These are phyloP conservation scores for Enteromius anoplus DNA, from an alignment of 2,797 vertebrate genomes.

Conservation along the genomic window DNA sequence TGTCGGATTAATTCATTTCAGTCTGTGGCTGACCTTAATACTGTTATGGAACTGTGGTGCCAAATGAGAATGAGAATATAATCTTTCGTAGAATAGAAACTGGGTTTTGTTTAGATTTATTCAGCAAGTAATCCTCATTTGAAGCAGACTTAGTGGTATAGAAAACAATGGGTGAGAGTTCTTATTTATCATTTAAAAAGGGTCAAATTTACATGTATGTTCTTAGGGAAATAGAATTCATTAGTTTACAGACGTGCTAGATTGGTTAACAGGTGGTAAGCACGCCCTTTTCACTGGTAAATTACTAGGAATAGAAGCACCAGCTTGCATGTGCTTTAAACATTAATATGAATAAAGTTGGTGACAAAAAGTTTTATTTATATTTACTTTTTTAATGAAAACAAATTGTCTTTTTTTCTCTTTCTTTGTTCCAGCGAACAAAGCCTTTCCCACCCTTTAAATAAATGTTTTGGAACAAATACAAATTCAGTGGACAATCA, in stretches of 20 bases:
- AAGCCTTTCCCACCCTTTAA: not conserved
- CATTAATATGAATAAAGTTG: constrained; percentile 9
- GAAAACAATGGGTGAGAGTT: not conserved
- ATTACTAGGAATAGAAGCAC: not conserved
- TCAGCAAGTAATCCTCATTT: constrained; percentile 5
- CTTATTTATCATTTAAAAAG: not conserved
- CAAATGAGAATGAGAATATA: constrained; percentile 10
- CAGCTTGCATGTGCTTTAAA: not conserved
- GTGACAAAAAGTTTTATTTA: not conserved
- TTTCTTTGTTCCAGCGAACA: not conserved
- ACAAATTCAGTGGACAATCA: not conserved
- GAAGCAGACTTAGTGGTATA: not conserved
- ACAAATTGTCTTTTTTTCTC: not conserved
- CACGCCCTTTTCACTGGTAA: not conserved
- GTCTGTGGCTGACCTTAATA: constrained; percentile 3
- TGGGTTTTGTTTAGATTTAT: constrained; percentile 4
- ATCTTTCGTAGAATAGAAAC: not conserved
- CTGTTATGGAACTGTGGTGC: not conserved
- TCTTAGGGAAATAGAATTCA: not conserved
- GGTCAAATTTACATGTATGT: not conserved
- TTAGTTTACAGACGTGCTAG: not conserved
- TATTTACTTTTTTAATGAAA: not conserved
- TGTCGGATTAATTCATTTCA: not conserved
- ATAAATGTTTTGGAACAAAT: not conserved
- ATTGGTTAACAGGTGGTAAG: not conserved